Evolutionary conservation across 2,888 invertebrate genomes (phyloP), one percentile per base, ranked within the genome.

Genomic region (Sphaeridia pumilis): DNA sequence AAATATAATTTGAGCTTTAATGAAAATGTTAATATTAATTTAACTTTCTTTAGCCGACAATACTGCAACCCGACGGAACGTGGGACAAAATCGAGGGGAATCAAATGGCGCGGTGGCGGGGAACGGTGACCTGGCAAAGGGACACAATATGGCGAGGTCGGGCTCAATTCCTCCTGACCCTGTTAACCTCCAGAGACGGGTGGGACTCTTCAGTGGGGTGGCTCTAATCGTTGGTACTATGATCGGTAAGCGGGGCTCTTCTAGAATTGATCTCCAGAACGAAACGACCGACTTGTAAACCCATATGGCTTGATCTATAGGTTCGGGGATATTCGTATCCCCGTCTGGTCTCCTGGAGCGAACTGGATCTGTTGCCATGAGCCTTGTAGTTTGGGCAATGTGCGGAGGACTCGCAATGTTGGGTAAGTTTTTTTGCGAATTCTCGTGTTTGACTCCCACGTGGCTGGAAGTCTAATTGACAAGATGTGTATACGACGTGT

Each of bases 171-270:
- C 81, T 88, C 82, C 87, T 84, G 85, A 89, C 87, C 76, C 86
- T 89, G 81, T 92, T 90, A 87, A 89, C 87, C 88, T 90, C 87
- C 84, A 90, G 88, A 89, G 89, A 85, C 87, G 88, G 84, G 63
- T 63, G 61, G 63, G 63, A 58, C 61, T 63, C 60, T 56, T 71
- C 56, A 70, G 71, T 61, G 73, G 73, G 44, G 68, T 69, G 42
- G 71, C 72, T 49, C 66, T 73, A 52, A 73, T 73, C 56, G 72
- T 72, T 3, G 73, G 73, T 45, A 73, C 73, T 25, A 73, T 73
- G 73, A 73, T 73, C 52, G 73, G 72, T 73, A 56, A 61, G 57
- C 57, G 35, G 10, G 20, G 10, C 28, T 46, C 28, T 5, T 28
- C 10, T 44, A 21, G 20, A 12, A 20, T 38, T 41, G 21, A 41